These are phyloP conservation scores for Polyodon spathula DNA, from an alignment of 2,113 vertebrate genomes.

Conservation along the genomic window DNA sequence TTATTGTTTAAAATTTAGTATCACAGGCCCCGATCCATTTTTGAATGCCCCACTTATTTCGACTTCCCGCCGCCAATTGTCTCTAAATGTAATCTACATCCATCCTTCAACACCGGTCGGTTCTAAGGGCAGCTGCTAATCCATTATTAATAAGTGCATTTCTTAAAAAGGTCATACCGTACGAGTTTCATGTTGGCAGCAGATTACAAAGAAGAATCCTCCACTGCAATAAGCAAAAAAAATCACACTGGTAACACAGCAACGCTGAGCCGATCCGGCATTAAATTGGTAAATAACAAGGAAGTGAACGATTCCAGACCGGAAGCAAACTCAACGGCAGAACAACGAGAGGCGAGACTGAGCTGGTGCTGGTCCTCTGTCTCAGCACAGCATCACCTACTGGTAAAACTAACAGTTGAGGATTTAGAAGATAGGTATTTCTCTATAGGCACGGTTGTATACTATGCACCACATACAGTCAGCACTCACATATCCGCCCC, in stretches of 20 bases:
- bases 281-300: slow-evolving; percentile 2
- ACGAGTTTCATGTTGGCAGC: slow-evolving; percentile 64
- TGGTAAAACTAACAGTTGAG: neutral
- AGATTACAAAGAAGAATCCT: slow-evolving; percentile 36
- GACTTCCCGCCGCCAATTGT: neutral
- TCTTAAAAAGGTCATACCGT: slow-evolving; percentile 33
- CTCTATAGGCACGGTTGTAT: too few species aligned
- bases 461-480: too few species aligned
- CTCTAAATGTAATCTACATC: neutral
- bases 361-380: too few species aligned
- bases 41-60: neutral
- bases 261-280: slow-evolving; percentile 11
- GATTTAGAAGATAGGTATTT: neutral
- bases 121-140: neutral
- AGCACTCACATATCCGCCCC: too few species aligned
- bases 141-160: rapidly evolving
- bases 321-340: neutral
- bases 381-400: neutral
- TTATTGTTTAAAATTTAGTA: too few species aligned
- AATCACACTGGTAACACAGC: slow-evolving; percentile 31
- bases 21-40: neutral
- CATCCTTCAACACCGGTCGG: neutral
- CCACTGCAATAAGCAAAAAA: slow-evolving; percentile 41
- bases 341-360: too few species aligned
- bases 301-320: neutral